Percentiles rank a stretch among this genome's conserved stretches.
phyloP scores from a whole-genome alignment of 2,113 vertebrate genomes.

The Chascanopsetta lugubris region DNA sequence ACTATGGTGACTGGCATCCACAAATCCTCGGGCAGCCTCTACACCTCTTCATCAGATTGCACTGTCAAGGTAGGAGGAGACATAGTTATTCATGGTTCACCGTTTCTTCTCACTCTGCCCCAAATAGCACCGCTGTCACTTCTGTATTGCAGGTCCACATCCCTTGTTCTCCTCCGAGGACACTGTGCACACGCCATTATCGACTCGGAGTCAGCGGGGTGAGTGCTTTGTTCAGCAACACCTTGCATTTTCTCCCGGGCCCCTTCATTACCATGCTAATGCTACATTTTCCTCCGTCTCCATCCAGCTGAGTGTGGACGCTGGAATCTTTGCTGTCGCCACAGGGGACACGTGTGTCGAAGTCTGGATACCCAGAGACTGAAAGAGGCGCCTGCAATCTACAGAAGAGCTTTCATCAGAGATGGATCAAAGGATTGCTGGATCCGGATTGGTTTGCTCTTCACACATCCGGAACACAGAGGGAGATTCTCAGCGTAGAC shows the following conservation, averaged over 20 bases:
- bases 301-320: conserved; percentile 86
- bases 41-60: conserved; percentile 89
- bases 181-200: conserved; percentile 84
- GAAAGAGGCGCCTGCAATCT: conserved; percentile 45
- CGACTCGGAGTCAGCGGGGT: conserved; percentile 86
- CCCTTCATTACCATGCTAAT: neutral
- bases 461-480: too few relatives aligned
- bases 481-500: too few relatives aligned
- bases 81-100: too few relatives aligned
- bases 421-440: too few relatives aligned
- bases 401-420: too few relatives aligned
- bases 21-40: conserved; percentile 84
- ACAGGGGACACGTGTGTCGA: conserved; percentile 84
- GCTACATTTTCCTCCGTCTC: neutral
- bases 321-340: conserved; percentile 86
- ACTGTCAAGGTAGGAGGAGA: conserved; percentile 83
- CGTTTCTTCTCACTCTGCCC: neutral
- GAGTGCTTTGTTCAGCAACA: conserved; percentile 40
- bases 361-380: conserved; percentile 85
- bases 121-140: neutral
- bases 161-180: conserved; percentile 88
- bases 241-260: neutral
- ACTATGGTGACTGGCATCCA: conserved; percentile 89
- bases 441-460: too few relatives aligned
- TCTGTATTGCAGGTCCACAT: conserved; percentile 83